Evolutionary conservation across 2,797 vertebrate genomes (phyloP).

Genomic region (Pipistrellus pipistrellus): DNA sequence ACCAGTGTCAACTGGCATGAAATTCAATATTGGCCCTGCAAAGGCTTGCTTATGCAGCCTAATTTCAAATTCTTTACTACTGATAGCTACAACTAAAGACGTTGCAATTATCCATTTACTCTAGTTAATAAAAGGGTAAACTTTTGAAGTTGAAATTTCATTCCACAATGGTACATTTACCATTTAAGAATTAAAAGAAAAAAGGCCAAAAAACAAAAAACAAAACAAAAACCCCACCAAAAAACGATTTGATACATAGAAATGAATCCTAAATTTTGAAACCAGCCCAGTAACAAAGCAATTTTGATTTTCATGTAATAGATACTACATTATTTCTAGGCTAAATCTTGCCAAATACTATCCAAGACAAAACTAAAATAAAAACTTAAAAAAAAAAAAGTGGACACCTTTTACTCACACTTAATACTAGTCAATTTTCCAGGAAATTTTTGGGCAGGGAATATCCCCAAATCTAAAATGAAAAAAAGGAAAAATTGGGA

Average conservation of each 20-base stretch:
- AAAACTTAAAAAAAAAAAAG: slow-evolving; percentile 80
- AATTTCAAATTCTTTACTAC: slow-evolving; percentile 63
- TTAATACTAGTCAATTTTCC: slow-evolving; percentile 86
- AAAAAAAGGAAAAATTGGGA: slow-evolving; percentile 86
- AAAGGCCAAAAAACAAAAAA: neutral
- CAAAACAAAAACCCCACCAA: neutral
- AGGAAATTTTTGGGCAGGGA: slow-evolving; percentile 83
- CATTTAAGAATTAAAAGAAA: slow-evolving; percentile 76
- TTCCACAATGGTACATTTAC: slow-evolving; percentile 80
- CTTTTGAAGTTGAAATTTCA: slow-evolving; percentile 77
- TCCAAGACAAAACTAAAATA: slow-evolving; percentile 79
- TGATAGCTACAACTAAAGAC: slow-evolving; percentile 47
- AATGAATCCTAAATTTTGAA: slow-evolving; percentile 81
- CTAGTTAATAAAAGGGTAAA: slow-evolving; percentile 70
- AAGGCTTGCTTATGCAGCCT: slow-evolving; percentile 35
- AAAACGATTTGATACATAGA: slow-evolving; percentile 67
- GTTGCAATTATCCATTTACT: slow-evolving; percentile 62
- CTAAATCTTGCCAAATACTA: slow-evolving; percentile 81
- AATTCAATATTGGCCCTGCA: slow-evolving; percentile 61
- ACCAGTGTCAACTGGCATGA: neutral
- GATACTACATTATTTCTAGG: slow-evolving; percentile 77
- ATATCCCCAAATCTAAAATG: slow-evolving; percentile 88
- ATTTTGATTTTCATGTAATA: slow-evolving; percentile 75
- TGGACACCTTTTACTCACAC: slow-evolving; percentile 89
- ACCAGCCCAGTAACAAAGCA: slow-evolving; percentile 78